Conservation (phyloP, 2,797 vertebrate genomes). For the Dryobates pubescens region DNA sequence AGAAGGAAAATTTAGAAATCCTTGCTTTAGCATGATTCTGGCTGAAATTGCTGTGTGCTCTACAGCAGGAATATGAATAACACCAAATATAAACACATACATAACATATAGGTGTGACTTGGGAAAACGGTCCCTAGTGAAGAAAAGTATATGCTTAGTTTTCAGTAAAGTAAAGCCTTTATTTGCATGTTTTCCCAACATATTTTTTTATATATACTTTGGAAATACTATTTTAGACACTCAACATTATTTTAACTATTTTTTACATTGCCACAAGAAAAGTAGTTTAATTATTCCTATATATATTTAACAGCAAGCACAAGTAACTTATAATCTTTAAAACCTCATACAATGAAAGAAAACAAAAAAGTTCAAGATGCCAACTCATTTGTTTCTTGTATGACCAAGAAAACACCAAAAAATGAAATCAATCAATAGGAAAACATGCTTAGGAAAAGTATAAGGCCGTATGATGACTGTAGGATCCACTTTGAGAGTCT, state of each 20-base stretch:
- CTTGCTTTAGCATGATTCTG: not conserved
- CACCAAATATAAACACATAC: not conserved
- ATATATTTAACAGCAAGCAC: not conserved
- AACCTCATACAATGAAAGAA: not conserved
- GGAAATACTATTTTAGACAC: not conserved
- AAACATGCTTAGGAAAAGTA: not conserved
- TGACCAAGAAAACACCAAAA: not conserved
- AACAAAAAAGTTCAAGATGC: not conserved
- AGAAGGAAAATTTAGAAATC: not conserved
- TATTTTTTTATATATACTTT: not conserved
- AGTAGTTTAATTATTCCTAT: not conserved
- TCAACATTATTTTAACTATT: not conserved
- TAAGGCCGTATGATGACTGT: not conserved
- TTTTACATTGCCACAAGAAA: not conserved
- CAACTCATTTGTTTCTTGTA: not conserved
- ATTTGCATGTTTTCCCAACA: not conserved
- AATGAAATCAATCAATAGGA: not conserved
- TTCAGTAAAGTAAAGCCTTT: not conserved
- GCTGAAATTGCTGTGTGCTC: not conserved
- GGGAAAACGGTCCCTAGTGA: not conserved
- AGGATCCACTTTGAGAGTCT: not conserved
- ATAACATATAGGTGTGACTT: not conserved
- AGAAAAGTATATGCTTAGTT: not conserved
- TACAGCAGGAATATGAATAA: not conserved
- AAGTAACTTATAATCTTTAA: not conserved